Evolutionary conservation across 2,888 invertebrate species (phyloP).

Genomic region (Hipparchia semele): DNA sequence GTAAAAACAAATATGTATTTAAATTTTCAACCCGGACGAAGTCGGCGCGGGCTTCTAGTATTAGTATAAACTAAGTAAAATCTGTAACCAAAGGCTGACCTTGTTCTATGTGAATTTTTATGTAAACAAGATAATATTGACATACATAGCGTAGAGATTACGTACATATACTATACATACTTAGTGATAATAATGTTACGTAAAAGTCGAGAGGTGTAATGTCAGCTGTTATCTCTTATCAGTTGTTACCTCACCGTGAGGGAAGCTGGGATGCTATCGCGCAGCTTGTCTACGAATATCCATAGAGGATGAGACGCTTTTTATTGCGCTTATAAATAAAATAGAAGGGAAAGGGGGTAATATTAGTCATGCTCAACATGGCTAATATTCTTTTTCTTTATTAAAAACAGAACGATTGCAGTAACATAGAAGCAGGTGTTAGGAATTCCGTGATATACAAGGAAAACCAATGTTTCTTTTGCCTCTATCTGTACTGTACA

Average conservation of each 20-base stretch:
- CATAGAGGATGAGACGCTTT: conserved; percentile 8
- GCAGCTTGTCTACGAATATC: conserved; percentile 49
- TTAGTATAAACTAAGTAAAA: too few relatives aligned
- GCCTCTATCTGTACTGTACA: too few relatives aligned
- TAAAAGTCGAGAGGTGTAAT: conserved; percentile 19
- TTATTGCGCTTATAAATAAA: conserved; percentile 21
- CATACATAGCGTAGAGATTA: not conserved
- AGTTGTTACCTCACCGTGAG: not conserved
- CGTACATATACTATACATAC: not conserved
- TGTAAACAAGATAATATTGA: not conserved
- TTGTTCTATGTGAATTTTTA: not conserved
- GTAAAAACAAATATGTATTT: too few relatives aligned
- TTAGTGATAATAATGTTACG: not conserved
- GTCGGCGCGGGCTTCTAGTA: too few relatives aligned
- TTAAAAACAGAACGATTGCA: too few relatives aligned
- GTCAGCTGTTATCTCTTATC: conserved; percentile 30
- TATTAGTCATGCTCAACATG: too few relatives aligned
- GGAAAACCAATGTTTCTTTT: too few relatives aligned
- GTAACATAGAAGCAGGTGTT: too few relatives aligned
- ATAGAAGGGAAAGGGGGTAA: too few relatives aligned
- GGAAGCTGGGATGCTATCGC: conserved; percentile 31
- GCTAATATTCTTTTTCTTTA: too few relatives aligned
- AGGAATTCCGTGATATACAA: too few relatives aligned
- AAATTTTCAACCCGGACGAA: too few relatives aligned
- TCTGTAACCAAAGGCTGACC: not conserved